phyloP scores from a whole-genome alignment of 2,113 vertebrate genomes.

The Corvus hawaiiensis region DNA sequence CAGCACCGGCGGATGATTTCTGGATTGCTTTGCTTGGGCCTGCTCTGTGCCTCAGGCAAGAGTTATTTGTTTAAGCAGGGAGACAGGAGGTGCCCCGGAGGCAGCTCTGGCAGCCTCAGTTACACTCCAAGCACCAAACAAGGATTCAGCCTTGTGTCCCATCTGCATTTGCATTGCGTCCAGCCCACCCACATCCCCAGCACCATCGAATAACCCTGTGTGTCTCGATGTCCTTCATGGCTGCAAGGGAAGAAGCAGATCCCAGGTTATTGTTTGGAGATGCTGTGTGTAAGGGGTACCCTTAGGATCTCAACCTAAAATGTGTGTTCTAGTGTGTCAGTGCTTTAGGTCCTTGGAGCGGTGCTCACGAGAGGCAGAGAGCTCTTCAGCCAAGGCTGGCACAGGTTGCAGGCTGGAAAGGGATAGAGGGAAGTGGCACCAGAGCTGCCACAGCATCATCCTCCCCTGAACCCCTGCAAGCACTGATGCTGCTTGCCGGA shows the following conservation, averaged over 20 bases:
- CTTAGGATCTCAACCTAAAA: neutral
- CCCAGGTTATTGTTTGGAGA: neutral
- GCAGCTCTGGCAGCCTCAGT: neutral
- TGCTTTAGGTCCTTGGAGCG: neutral
- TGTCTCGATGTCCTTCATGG: neutral
- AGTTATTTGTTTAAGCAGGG: neutral
- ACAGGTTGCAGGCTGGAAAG: neutral
- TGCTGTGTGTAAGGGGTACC: neutral
- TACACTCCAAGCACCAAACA: neutral
- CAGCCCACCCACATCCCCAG: neutral
- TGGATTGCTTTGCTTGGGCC: constrained; percentile 26
- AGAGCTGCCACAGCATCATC: neutral
- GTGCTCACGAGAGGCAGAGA: neutral
- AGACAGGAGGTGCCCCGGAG: neutral
- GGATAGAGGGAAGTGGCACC: neutral
- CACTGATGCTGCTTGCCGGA: rapidly evolving
- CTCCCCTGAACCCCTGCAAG: neutral
- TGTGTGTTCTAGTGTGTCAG: neutral
- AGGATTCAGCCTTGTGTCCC: neutral
- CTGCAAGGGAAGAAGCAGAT: neutral
- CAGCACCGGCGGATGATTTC: neutral
- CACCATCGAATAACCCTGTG: neutral
- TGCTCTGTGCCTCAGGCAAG: neutral
- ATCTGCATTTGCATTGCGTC: neutral
- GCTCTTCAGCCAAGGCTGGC: neutral